Evolutionary conservation across 37 sponge, comb jelly and placozoan genomes (phyloP).

Genomic region (Petrosia ficiformis): DNA sequence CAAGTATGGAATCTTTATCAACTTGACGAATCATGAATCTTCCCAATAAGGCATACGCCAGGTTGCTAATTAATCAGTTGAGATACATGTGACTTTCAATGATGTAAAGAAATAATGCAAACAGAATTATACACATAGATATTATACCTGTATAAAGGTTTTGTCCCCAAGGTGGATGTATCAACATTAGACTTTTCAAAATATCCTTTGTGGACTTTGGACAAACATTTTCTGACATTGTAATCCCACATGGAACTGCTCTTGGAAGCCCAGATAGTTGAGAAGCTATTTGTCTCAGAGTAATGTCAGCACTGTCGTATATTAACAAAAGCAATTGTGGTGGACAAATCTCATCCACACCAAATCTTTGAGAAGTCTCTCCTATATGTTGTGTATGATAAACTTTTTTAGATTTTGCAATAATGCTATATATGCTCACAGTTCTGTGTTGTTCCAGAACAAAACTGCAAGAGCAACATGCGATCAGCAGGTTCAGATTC

Average conservation of each 20-base stretch:
- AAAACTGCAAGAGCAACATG: no score
- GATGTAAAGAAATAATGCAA: background rate
- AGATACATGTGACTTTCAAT: background rate
- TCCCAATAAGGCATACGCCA: conserved; percentile 41
- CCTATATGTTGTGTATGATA: background rate
- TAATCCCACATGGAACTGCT: conserved; percentile 9
- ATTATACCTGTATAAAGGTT: conserved; percentile 12
- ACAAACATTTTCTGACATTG: background rate
- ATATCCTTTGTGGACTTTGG: background rate
- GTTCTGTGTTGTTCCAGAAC: no score
- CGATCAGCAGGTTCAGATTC: no score
- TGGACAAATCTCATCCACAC: background rate
- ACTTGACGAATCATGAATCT: conserved; percentile 6
- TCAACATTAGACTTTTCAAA: background rate
- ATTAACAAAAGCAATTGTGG: no score
- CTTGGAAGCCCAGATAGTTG: conserved; percentile 73
- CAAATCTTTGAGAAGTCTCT: background rate
- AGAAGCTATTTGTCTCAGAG: conserved; percentile 43
- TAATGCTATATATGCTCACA: no score
- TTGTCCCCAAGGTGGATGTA: conserved; percentile 9
- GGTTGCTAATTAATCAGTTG: conserved; percentile 21
- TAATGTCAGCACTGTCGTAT: conserved; percentile 31
- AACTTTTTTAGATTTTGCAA: no score
- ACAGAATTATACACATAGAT: background rate
- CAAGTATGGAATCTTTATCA: conserved; percentile 37